Conservation (phyloP, 2,113 vertebrate species). For the Thinocorus orbignyianus region DNA sequence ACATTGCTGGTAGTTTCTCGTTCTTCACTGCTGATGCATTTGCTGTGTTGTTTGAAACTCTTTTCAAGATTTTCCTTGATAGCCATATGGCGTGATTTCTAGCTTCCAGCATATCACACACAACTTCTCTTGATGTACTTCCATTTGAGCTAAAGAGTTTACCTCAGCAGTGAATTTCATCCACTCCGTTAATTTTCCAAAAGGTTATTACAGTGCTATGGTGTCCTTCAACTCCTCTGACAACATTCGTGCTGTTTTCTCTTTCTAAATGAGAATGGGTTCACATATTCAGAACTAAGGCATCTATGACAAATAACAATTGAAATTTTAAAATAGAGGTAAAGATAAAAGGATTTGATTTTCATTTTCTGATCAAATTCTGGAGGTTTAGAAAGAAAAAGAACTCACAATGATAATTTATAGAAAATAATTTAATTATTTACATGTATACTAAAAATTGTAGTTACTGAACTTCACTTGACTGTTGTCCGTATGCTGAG, state of each 20-base stretch:
- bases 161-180: neutral
- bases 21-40: neutral
- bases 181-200: neutral
- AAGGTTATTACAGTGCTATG: neutral
- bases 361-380: constrained; percentile 2
- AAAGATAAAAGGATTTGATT: neutral
- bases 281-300: neutral
- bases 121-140: neutral
- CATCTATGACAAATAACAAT: neutral
- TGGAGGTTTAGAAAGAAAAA: constrained; percentile 2
- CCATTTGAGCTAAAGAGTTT: neutral
- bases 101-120: neutral
- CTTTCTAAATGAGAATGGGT: neutral
- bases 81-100: neutral
- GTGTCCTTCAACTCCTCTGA: neutral
- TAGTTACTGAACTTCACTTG: neutral
- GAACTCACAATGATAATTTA: neutral
- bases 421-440: neutral
- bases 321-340: neutral
- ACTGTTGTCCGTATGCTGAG: neutral
- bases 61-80: neutral
- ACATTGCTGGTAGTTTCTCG: neutral
- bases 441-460: neutral
- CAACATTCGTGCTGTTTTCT: neutral
- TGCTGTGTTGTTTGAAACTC: neutral